Conservation (phyloP, 2,113 vertebrate species). For the Bos indicus region DNA sequence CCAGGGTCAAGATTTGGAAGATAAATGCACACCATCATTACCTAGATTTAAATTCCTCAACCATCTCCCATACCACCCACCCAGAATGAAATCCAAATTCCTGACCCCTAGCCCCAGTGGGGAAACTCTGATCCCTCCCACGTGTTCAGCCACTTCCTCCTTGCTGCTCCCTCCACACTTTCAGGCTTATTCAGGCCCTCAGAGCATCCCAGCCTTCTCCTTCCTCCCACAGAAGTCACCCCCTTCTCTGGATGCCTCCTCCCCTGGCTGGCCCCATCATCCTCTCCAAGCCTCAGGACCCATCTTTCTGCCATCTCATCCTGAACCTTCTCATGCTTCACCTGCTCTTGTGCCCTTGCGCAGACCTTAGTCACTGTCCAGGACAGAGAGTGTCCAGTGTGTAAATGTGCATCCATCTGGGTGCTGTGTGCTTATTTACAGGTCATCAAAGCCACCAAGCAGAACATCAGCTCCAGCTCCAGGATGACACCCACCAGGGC, state of each 20-base stretch:
- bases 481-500: rapidly evolving
- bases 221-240: too few relatives aligned
- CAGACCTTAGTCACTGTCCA: neutral
- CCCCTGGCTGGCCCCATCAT: too few relatives aligned
- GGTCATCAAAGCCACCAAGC: neutral
- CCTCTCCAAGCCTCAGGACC: neutral
- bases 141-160: neutral
- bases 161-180: too few relatives aligned
- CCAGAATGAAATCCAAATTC: neutral
- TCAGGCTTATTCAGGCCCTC: neutral
- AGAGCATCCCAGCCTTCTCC: neutral
- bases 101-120: too few relatives aligned
- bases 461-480: neutral
- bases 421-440: neutral
- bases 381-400: neutral
- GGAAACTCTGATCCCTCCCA: neutral
- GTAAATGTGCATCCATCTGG: neutral
- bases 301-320: neutral
- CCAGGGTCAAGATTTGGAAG: neutral
- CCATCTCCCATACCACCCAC: neutral
- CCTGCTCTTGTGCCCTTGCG: neutral
- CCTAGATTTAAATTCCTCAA: neutral
- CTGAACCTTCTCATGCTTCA: neutral
- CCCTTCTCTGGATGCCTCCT: too few relatives aligned
- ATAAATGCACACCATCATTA: neutral